phyloP scores from a whole-genome alignment of 2,888 invertebrate species.

The Laothoe populi region DNA sequence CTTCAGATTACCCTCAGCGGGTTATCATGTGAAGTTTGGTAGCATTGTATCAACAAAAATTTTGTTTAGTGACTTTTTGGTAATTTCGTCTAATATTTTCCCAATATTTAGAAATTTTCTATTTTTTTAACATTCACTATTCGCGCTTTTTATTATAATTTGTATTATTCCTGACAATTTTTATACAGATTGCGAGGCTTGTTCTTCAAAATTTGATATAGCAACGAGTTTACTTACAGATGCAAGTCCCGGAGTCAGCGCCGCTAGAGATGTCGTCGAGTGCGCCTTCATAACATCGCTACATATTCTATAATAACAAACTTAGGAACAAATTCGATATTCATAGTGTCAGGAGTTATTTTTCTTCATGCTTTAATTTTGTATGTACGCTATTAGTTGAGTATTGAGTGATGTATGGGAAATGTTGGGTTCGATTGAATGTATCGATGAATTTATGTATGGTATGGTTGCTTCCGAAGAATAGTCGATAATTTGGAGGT shows the following conservation, averaged over 20 bases:
- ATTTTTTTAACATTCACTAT: too few species aligned
- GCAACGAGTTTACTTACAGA: constrained; percentile 39
- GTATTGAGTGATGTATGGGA: constrained; percentile 42
- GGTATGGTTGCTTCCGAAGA: background rate
- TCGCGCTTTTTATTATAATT: too few species aligned
- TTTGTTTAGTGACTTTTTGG: too few species aligned
- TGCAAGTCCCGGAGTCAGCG: constrained; percentile 62
- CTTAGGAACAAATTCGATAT: constrained; percentile 80
- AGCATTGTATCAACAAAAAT: too few species aligned
- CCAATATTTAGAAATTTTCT: too few species aligned
- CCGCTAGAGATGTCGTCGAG: constrained; percentile 69
- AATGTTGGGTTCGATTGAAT: constrained; percentile 29
- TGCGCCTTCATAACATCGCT: constrained; percentile 73
- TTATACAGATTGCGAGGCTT: background rate
- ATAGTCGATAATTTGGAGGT: too few species aligned
- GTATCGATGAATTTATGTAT: background rate
- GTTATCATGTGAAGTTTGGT: too few species aligned
- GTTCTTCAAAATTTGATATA: background rate
- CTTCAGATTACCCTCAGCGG: too few species aligned
- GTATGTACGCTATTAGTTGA: constrained; percentile 41
- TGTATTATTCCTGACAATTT: background rate
- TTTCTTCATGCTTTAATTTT: constrained; percentile 81
- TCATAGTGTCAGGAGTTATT: constrained; percentile 72
- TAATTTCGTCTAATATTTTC: too few species aligned
- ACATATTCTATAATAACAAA: constrained; percentile 55